Evolutionary conservation across 2,797 vertebrate species (phyloP), one percentile per base, ranked within the genome.

Genomic region (Molothrus aeneus): DNA sequence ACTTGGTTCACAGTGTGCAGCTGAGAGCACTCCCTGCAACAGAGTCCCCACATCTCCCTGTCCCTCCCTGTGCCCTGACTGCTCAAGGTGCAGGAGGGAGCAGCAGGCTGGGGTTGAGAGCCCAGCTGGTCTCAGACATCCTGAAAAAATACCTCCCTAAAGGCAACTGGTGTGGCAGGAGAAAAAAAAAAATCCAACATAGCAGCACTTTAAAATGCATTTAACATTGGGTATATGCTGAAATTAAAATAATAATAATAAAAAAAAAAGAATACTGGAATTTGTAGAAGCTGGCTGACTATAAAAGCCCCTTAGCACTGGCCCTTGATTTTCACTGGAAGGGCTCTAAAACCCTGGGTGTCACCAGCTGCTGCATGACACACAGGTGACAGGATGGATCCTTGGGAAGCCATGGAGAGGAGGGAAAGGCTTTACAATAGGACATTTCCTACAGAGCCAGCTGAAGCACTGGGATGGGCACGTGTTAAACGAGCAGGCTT

Each of bases 211-310:
- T 4, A 59, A 88, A 93, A 82, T 6, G 13, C 7, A 7, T 73
- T 78, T 79, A 71, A 50, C 18, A 7, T 11, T 0, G 1, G 14
- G 20, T 42, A 16, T 4, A 42, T 4, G 29, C 3, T 0, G 2
- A 42, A 72, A 54, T 54, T 17, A 31, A 40, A 60, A 34, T 40
- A 10, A 43, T 9, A 43, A 8, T 42, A 42, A 42, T 42, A 25
- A 47, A 47, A 26, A 28, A 6, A 24, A 28, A 51, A 1, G 6
- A 57, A 64, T 38, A 29, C 2, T n/a, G 51, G n/a, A 50, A 24
- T 75, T 74, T 88, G 71, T 65, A 36, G 80, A 50, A 81, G 32
- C 6, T 24, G 38, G 54, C 11, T 48, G 80, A 42, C 54, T 40
- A 3, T 12, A 42, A 10, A 88, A 13, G 21, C 34, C 26, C 24